A percentile compares a stretch with the other conserved stretches of the same genome.
Conservation (phyloP, 2,113 vertebrate genomes). For the Gopherus evgoodei region DNA sequence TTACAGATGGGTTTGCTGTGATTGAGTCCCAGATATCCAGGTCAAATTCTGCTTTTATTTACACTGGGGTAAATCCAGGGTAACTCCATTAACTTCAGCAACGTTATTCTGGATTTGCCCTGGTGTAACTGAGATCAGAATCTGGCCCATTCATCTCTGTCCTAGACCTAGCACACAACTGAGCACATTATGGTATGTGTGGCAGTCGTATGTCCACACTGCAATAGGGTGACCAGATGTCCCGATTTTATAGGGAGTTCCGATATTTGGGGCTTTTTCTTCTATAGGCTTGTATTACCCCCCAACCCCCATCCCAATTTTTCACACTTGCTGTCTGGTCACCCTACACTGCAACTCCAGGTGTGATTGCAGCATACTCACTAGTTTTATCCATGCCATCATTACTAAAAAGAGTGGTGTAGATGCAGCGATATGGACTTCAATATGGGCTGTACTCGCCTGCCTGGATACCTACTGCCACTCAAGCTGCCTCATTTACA, state of each 20-base stretch:
- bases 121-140: not conserved
- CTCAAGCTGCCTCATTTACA: not conserved
- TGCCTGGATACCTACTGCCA: not conserved
- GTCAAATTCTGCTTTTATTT: not conserved
- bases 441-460: not conserved
- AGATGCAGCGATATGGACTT: not conserved
- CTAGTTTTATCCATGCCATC: not conserved
- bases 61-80: not conserved
- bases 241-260: no score
- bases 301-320: no score
- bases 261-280: no score
- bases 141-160: not conserved
- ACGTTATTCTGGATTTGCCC: not conserved
- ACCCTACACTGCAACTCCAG: not conserved
- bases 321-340: no score
- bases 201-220: not conserved
- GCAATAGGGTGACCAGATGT: not conserved
- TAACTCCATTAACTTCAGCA: not conserved
- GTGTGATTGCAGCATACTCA: not conserved
- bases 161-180: not conserved
- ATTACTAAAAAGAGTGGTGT: not conserved
- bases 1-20: not conserved
- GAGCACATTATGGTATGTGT: not conserved
- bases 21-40: not conserved
- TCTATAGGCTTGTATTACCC: no score